phyloP scores from a whole-genome alignment of 2,888 invertebrate genomes.

The Nephrotoma appendiculata region DNA sequence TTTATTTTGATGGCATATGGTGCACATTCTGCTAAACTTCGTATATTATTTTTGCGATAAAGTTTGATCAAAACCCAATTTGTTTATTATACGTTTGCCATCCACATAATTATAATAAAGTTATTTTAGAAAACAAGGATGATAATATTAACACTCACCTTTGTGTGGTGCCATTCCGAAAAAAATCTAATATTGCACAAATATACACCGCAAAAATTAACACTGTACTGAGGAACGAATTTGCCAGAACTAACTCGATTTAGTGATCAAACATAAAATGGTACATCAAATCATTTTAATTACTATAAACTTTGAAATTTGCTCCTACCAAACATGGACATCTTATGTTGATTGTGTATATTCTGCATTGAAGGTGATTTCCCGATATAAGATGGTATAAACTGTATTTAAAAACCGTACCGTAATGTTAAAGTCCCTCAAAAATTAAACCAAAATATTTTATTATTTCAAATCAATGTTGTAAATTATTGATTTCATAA shows the following conservation, averaged over 20 bases:
- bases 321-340: neutral
- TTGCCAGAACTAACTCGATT: neutral
- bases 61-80: neutral
- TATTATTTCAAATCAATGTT: neutral
- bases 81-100: neutral
- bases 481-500: neutral
- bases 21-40: neutral
- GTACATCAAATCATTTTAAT: neutral
- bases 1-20: neutral
- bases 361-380: neutral
- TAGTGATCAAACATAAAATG: neutral
- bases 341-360: neutral
- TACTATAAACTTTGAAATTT: neutral
- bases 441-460: neutral
- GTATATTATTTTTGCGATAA: neutral
- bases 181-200: neutral
- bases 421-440: neutral
- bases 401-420: too few relatives aligned
- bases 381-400: too few relatives aligned
- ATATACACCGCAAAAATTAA: too few relatives aligned
- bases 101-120: neutral
- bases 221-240: neutral
- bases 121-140: neutral
- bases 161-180: neutral
- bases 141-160: neutral